Evolutionary conservation across 2,888 invertebrate species (phyloP), one percentile per base, ranked within the genome.

Genomic region (Invenusta paracnida): DNA sequence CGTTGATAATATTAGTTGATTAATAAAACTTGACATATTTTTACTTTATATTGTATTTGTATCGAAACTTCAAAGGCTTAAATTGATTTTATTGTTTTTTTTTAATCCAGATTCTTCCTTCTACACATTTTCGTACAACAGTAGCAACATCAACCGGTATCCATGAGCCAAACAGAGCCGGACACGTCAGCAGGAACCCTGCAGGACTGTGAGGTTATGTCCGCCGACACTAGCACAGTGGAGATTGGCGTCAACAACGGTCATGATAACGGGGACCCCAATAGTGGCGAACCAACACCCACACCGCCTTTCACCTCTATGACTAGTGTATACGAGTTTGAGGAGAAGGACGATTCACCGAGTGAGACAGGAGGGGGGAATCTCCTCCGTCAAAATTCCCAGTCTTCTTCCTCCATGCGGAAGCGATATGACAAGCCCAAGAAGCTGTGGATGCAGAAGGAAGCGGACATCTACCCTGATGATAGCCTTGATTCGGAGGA

Each of bases 101-200:
- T n/a, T n/a, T n/a, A n/a, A n/a, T n/a, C n/a, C n/a, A n/a, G n/a
- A n/a, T n/a, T n/a, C n/a, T n/a, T n/a, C n/a, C n/a, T n/a, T n/a
- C n/a, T n/a, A n/a, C n/a, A n/a, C n/a, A n/a, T n/a, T n/a, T n/a
- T n/a, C n/a, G n/a, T n/a, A n/a, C n/a, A n/a, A n/a, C n/a, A n/a
- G n/a, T n/a, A n/a, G n/a, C n/a, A n/a, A n/a, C n/a, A n/a, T 73
- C 73, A 13, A 73, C 5, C 23, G 73, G 23, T 73, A 2, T 73
- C 73, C 2, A 13, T 73, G 73, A 23, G 23, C 73, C 73, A 73
- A 73, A 5, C 73, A 73, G 73, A 73, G 23, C 73, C 73, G 5
- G 73, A 73, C 25, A 73, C 73, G 73, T 73, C 73, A n/a, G 73
- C 73, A 13, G n/a, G n/a, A n/a, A n/a, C n/a, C n/a, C 73, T 73